phyloP scores from a whole-genome alignment of 2,797 vertebrate genomes.

The Protonibea diacanthus region DNA sequence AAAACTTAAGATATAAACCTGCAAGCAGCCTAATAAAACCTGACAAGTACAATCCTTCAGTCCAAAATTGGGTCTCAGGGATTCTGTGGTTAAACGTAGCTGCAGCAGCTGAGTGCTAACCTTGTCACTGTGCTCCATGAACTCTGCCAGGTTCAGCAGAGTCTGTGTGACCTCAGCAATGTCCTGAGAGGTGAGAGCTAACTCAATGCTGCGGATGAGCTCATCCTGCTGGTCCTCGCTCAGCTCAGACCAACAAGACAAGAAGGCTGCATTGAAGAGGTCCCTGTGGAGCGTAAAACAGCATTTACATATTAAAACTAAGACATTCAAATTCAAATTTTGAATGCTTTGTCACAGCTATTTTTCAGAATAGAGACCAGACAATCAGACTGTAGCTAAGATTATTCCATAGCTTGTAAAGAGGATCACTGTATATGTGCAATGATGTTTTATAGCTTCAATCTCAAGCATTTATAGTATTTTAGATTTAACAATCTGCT shows the following conservation, averaged over 20 bases:
- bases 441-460: slow-evolving; percentile 6
- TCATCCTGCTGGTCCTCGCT: slow-evolving; percentile 99
- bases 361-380: neutral
- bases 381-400: neutral
- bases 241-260: slow-evolving; percentile 99
- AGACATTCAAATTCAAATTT: neutral
- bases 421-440: neutral
- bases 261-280: slow-evolving; percentile 97
- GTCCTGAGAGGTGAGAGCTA: slow-evolving; percentile 97
- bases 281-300: slow-evolving; percentile 85
- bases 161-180: slow-evolving; percentile 99
- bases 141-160: slow-evolving; percentile 96
- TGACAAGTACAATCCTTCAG: neutral
- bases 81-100: slow-evolving; percentile 1
- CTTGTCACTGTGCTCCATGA: slow-evolving; percentile 99
- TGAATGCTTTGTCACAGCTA: no score
- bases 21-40: neutral
- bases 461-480: slow-evolving; percentile 4
- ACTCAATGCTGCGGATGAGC: slow-evolving; percentile 96
- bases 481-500: slow-evolving; percentile 7
- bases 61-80: neutral
- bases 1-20: neutral
- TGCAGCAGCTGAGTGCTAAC: slow-evolving; percentile 73
- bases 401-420: neutral
- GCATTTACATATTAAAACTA: neutral